These are phyloP conservation scores for Astatoreochromis straeleni DNA, from an alignment of 2,113 vertebrate species.

Conservation along the genomic window DNA sequence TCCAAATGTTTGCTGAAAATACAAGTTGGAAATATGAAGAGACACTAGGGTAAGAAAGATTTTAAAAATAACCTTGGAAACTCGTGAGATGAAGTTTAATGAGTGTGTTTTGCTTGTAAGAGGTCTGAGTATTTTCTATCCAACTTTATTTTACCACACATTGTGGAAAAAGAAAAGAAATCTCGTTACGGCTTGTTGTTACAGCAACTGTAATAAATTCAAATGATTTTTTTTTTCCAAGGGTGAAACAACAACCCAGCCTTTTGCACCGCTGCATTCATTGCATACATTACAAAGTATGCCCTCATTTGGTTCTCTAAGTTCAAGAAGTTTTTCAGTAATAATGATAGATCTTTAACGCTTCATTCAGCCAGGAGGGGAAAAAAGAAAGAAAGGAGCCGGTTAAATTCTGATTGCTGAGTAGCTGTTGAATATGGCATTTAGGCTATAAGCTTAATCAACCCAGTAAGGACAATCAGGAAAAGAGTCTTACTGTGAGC, in stretches of 20 bases:
- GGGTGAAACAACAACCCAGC: neutral
- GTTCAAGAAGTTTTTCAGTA: conserved; percentile 1
- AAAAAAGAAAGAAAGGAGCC: neutral
- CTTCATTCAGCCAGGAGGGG: neutral
- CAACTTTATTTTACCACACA: neutral
- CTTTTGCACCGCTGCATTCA: neutral
- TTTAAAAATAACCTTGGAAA: neutral
- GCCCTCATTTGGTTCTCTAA: neutral
- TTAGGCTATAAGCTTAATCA: neutral
- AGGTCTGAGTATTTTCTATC: neutral
- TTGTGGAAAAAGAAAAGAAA: neutral
- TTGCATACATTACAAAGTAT: neutral
- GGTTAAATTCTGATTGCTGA: conserved; percentile 8
- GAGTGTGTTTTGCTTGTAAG: neutral
- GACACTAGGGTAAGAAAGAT: neutral
- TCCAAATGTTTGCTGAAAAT: neutral
- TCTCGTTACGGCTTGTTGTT: neutral
- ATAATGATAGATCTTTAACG: neutral
- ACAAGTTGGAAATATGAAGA: neutral
- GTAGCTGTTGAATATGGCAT: neutral
- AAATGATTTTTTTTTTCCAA: neutral
- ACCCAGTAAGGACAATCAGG: neutral
- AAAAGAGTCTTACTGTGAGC: conserved; percentile 77
- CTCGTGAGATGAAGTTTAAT: neutral
- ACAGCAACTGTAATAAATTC: neutral